A percentile compares a stretch with the other conserved stretches of the same genome.
Evolutionary conservation across 2,888 invertebrate genomes (phyloP).

Genomic region (Pristionchus arcanus): DNA sequence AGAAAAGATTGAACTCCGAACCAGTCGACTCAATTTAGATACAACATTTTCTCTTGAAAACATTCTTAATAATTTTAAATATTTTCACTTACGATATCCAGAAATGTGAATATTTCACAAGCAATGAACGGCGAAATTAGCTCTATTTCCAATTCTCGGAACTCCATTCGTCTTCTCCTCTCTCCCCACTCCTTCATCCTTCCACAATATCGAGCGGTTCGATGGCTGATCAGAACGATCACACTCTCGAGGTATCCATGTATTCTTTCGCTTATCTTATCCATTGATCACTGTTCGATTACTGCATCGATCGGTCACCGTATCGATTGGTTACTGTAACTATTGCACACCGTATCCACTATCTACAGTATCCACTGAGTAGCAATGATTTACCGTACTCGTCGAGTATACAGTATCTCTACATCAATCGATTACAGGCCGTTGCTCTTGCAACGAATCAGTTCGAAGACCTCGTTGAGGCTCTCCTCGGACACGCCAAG

Average conservation of each 20-base stretch:
- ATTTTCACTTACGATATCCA: too few species aligned
- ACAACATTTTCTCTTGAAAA: too few species aligned
- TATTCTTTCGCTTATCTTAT: neutral
- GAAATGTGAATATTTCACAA: too few species aligned
- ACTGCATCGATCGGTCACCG: neutral
- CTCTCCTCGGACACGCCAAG: neutral
- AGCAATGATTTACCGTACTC: neutral
- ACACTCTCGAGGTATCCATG: conserved; percentile 6
- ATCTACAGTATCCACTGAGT: neutral
- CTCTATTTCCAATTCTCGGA: neutral
- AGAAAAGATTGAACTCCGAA: neutral
- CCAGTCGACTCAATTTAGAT: too few species aligned
- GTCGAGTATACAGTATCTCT: neutral
- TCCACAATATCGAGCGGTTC: conserved; percentile 14
- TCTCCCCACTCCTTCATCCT: neutral
- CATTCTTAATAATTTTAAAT: too few species aligned
- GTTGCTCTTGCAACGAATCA: neutral
- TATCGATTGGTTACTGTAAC: neutral
- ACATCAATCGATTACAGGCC: neutral
- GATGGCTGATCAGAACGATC: neutral
- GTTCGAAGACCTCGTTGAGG: conserved; percentile 18
- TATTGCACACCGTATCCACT: too few species aligned
- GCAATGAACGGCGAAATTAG: neutral
- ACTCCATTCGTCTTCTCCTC: neutral
- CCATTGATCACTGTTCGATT: neutral